Base-by-base conservation (phyloP, 2,888 invertebrate species). In the Volucella inflata region DNA sequence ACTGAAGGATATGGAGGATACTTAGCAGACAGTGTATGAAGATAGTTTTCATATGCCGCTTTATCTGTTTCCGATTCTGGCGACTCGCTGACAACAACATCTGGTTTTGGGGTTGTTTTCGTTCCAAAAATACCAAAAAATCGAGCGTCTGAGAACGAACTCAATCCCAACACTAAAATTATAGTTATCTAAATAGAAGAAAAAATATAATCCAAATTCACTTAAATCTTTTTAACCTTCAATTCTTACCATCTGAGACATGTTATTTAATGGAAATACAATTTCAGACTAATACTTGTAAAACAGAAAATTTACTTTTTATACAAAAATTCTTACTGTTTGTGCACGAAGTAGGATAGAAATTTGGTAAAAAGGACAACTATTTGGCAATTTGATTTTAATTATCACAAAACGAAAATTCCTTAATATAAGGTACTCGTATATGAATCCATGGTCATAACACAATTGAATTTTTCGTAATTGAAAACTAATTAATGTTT, bases 101-200 rank as follows among this genome's bases (percentile, higher is more conserved):
- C 84, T 1, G 84, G 80, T 30, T 71, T 60, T 51, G 36, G 14
- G n/a, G 60, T 60, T 62, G 57, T 16, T n/a, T 11, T 59, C 0
- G 80, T 67, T 3, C 70, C 44, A n/a, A 84, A 80, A 1, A 84
- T 53, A 1, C 84, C 84, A 57, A 84, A 84, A 40, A 84, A 75
- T 9, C 53, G 48, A 2, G 50, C 80, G 36, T 76, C 44, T 8
- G 48, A 51, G 1, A 67, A 3, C 6, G 46, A 46, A 17, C 59
- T 42, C 36, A 71, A 1, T 10, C 16, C 59, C 21, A 84, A 10
- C 1, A 80, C n/a, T 2, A 80, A 14, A 14, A 76, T 1, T 38
- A 55, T 6, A 11, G 40, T 8, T 46, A 80, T 21, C 84, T 84
- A 57, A 30, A 67, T 21, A 10, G 12, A 30, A 36, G 8, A 16